phyloP scores from a whole-genome alignment of 2,888 invertebrate species.

The Peribatodes rhomboidaria region DNA sequence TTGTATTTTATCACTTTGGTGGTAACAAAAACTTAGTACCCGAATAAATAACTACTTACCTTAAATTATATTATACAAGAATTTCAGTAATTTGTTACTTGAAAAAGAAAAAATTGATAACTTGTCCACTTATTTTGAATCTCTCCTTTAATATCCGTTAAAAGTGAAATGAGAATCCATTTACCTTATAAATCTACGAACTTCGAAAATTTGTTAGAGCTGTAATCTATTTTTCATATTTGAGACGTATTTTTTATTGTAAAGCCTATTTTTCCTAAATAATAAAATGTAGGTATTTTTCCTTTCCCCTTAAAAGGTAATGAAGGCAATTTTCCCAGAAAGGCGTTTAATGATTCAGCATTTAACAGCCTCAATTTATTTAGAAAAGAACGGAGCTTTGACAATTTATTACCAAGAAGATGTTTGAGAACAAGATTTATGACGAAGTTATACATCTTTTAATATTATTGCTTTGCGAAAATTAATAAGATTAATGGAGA shows the following conservation, averaged over 20 bases:
- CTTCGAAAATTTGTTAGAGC: neutral
- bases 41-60: neutral
- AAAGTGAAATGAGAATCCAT: constrained; percentile 1
- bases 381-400: constrained; percentile 22
- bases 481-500: too few species aligned
- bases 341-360: constrained; percentile 31
- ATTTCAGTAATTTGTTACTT: neutral
- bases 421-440: constrained; percentile 23
- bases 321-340: constrained; percentile 29
- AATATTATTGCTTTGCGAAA: neutral
- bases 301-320: constrained; percentile 20
- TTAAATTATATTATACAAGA: neutral
- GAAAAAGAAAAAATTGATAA: neutral
- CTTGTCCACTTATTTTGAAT: neutral
- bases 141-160: neutral
- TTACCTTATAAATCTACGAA: neutral
- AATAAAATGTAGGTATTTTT: constrained; percentile 23
- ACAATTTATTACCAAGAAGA: constrained; percentile 27
- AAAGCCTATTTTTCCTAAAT: constrained; percentile 17
- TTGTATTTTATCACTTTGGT: constrained; percentile 18
- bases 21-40: constrained; percentile 4
- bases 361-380: constrained; percentile 30
- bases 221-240: constrained; percentile 7
- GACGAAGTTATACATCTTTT: constrained; percentile 5
- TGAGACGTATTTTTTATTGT: constrained; percentile 1